A percentile compares a stretch with the other conserved stretches of the same genome.
phyloP scores from a whole-genome alignment of 2,797 vertebrate genomes.

The Phoeniculus purpureus region DNA sequence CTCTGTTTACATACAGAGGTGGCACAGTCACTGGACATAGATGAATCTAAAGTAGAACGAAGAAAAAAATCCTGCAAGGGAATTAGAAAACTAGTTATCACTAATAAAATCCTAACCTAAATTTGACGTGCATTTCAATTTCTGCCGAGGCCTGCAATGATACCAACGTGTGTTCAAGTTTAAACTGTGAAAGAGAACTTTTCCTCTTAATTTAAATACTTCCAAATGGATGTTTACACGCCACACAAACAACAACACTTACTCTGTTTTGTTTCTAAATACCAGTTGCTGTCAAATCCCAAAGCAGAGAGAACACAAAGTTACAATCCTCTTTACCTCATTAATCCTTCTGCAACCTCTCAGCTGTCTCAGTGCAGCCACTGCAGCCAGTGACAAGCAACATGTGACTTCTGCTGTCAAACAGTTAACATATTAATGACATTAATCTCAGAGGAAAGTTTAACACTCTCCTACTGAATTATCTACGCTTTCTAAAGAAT shows the following conservation, averaged over 20 bases:
- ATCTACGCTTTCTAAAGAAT: background rate
- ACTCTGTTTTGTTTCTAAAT: constrained; percentile 28
- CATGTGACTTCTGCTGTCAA: constrained; percentile 29
- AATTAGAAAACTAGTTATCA: background rate
- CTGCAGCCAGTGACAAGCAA: constrained; percentile 24
- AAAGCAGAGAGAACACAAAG: constrained; percentile 1
- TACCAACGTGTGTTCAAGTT: background rate
- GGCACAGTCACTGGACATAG: background rate
- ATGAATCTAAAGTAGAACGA: background rate
- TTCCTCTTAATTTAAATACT: background rate
- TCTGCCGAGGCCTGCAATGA: background rate
- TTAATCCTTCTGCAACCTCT: constrained; percentile 23
- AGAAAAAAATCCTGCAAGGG: background rate
- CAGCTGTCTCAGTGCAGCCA: background rate
- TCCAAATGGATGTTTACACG: background rate
- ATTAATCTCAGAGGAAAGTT: background rate
- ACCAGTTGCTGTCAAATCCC: background rate
- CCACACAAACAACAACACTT: background rate
- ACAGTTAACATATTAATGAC: background rate
- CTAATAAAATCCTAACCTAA: background rate
- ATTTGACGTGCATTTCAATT: background rate
- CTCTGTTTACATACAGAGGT: background rate
- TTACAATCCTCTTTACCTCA: background rate
- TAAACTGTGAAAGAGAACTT: background rate
- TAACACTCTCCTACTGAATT: background rate